Percentiles rank a stretch among this genome's conserved stretches.
These are phyloP conservation scores for Nothura maculosa DNA, from an alignment of 2,797 vertebrate genomes.

Conservation along the genomic window DNA sequence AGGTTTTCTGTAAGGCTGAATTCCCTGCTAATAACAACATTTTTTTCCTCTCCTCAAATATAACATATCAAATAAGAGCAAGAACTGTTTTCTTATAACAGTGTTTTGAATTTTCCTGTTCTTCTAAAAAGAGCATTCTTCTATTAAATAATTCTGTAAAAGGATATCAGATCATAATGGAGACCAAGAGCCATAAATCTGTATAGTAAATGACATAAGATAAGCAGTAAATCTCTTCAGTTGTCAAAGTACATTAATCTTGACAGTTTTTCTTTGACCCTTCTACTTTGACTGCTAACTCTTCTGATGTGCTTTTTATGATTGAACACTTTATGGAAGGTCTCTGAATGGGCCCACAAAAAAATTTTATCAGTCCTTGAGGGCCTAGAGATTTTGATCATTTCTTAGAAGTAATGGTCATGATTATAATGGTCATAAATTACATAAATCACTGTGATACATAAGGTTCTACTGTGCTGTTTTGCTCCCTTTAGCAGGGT, in stretches of 20 bases:
- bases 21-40: fast-evolving
- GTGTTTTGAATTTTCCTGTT: not conserved
- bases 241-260: not conserved
- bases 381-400: not conserved
- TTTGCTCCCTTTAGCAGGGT: constrained; percentile 61
- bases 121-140: not conserved
- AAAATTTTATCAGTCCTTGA: not conserved
- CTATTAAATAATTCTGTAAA: not conserved
- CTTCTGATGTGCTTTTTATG: not conserved
- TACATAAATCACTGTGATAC: constrained; percentile 42
- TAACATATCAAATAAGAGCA: not conserved
- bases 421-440: constrained; percentile 21
- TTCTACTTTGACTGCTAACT: not conserved
- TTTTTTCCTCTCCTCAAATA: not conserved
- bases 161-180: not conserved
- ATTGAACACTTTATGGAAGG: not conserved
- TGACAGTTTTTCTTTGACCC: not conserved
- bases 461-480: constrained; percentile 50
- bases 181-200: not conserved
- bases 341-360: not conserved
- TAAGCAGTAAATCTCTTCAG: not conserved
- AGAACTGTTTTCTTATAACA: not conserved
- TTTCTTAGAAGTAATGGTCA: not conserved
- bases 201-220: not conserved
- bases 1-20: not conserved